These are phyloP conservation scores for Chloropsis cyanopogon DNA, from an alignment of 2,113 vertebrate genomes.

Conservation along the genomic window DNA sequence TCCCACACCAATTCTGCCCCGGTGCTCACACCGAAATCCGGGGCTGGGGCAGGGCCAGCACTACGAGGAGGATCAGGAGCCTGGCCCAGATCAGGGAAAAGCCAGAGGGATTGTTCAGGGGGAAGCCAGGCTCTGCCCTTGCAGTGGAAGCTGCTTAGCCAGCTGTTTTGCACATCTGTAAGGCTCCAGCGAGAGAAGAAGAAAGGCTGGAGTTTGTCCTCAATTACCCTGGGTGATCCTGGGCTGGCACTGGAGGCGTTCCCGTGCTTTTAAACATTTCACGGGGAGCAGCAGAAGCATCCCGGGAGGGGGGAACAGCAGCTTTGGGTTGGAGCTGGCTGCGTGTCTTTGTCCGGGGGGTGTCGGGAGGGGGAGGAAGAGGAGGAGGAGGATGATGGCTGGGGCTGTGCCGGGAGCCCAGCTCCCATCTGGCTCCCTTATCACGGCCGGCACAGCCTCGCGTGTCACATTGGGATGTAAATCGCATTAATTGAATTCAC, in stretches of 20 bases:
- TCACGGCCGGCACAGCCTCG: conserved; percentile 21
- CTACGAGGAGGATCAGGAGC: background rate
- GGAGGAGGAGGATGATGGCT: background rate
- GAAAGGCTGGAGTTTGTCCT: background rate
- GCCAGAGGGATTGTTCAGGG: background rate
- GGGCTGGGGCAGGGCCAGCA: background rate
- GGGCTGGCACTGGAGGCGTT: background rate
- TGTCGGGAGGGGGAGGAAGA: background rate
- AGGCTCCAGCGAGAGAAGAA: background rate
- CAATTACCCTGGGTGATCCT: fast-evolving
- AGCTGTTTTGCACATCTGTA: background rate
- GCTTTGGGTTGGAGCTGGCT: background rate
- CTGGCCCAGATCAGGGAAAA: background rate
- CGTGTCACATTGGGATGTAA: conserved; percentile 56
- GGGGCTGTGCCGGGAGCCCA: background rate
- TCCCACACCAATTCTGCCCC: fast-evolving
- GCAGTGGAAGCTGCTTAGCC: background rate
- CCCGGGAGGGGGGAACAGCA: fast-evolving
- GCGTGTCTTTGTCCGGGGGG: background rate
- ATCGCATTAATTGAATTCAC: conserved; percentile 65
- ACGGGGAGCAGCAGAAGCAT: too few species aligned
- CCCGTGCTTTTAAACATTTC: background rate
- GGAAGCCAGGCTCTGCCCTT: background rate
- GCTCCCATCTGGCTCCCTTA: conserved; percentile 61
- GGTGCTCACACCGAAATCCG: fast-evolving